Conservation (phyloP, 1,140 invertebrate species). For the Zaprionus ghesquierei region DNA sequence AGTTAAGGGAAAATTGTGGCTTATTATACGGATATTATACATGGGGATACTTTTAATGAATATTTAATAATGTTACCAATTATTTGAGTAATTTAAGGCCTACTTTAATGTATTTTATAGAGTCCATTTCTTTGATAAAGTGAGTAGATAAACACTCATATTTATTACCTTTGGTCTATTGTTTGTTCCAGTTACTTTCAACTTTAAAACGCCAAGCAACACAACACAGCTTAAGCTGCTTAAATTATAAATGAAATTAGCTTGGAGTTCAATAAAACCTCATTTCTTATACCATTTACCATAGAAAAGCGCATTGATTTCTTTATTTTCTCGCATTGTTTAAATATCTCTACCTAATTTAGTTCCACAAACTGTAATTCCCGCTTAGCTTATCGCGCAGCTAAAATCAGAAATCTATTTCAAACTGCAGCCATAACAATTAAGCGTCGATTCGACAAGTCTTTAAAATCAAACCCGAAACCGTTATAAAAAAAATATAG, state of each 20-base stretch:
- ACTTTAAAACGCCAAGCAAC: neutral
- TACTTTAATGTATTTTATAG: too few relatives aligned
- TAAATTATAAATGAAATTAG: neutral
- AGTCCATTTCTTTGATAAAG: neutral
- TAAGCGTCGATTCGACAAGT: neutral
- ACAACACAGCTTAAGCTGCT: neutral
- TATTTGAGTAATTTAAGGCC: too few relatives aligned
- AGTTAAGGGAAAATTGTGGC: neutral
- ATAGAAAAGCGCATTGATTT: neutral
- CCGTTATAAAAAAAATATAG: neutral
- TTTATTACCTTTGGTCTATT: rapidly evolving
- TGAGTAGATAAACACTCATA: neutral
- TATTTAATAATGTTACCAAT: neutral
- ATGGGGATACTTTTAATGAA: neutral
- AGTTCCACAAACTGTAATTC: neutral
- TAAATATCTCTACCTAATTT: neutral
- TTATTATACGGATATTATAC: neutral
- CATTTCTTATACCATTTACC: neutral
- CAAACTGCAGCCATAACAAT: neutral
- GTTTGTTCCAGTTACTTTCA: neutral
- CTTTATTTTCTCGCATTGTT: neutral
- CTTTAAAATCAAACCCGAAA: neutral
- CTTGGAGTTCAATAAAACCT: neutral
- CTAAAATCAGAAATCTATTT: neutral
- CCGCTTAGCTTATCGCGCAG: neutral